Base-by-base conservation (phyloP, 2,797 vertebrate species). In the Molossus molossus region DNA sequence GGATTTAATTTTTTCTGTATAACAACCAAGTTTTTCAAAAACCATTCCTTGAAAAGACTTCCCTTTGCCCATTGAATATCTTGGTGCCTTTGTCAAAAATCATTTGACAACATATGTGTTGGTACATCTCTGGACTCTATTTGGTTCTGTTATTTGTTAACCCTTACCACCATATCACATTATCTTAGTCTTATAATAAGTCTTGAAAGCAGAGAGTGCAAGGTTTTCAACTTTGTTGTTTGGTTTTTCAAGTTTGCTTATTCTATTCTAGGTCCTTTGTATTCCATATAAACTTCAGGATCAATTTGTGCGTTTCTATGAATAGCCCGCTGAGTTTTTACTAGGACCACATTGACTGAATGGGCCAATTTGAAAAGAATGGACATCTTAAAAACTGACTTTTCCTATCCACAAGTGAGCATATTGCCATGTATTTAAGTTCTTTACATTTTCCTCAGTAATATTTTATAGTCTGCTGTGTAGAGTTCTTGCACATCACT, bases 281-380 rank as follows among this genome's bases (percentile, higher is more conserved):
- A 70, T 92, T 92, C 33, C 18, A 62, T 13, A 20, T 64, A 48
- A 33, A 93, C 89, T 93, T 82, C 83, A 89, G 45, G 81, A 88
- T 77, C 27, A 53, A 15, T 77, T 79, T 89, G n/a, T 81, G 9
- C 6, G 53, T 91, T 91, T 83, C 17, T 88, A 10, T 88, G 62
- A 91, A 65, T 57, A 72, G 21, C 53, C 45, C 77, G 9, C 20
- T 89, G 17, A 27, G 3, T 90, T 86, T 95, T 84, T 9, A 77
- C 20, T 76, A 60, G 12, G 27, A 76, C 9, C 45, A 48, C 8
- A 55, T 58, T 58, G 14, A 82, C 48, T 64, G 3, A 15, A 21
- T 17, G 48, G 25, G 25, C 65, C 57, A 77, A 27, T 81, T 29
- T 69, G 50, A 6, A 29, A n/a, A n/a, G 20, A 69, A 69, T 45